phyloP scores from a whole-genome alignment of 1,140 invertebrate species.

The Leptopilina clavipes region DNA sequence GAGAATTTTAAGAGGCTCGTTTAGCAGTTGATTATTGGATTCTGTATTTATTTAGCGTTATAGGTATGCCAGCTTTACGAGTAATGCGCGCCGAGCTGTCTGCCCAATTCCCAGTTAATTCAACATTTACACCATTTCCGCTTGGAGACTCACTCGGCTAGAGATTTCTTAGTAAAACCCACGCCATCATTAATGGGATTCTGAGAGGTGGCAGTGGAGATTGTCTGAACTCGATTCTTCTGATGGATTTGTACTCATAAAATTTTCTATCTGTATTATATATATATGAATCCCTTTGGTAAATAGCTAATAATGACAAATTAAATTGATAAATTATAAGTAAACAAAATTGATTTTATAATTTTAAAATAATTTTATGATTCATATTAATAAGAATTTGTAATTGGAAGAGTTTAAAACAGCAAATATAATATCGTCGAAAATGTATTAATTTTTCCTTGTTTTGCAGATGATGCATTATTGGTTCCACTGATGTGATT shows the following conservation, averaged over 20 bases:
- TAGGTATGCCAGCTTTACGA: constrained; percentile 57
- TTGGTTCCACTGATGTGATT: not conserved
- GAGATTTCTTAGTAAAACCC: constrained; percentile 64
- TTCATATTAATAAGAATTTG: no score
- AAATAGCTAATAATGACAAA: no score
- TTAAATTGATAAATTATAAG: no score
- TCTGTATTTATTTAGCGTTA: constrained; percentile 53
- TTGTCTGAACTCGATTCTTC: constrained; percentile 41
- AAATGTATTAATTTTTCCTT: no score
- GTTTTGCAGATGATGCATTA: no score
- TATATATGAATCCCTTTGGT: not conserved
- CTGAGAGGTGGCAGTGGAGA: constrained; percentile 52
- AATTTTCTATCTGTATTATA: not conserved
- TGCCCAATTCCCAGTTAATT: constrained; percentile 66
- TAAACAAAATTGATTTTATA: no score
- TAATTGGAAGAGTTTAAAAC: no score
- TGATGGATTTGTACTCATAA: constrained; percentile 26
- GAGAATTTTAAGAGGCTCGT: constrained; percentile 21
- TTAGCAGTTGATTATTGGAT: constrained; percentile 33
- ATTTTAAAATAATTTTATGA: no score
- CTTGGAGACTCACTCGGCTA: constrained; percentile 57
- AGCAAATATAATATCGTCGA: no score
- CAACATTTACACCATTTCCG: constrained; percentile 62
- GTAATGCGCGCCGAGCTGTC: constrained; percentile 65
- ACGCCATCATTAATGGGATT: constrained; percentile 57